These are phyloP conservation scores for Glyptemys insculpta DNA, from an alignment of 2,797 vertebrate species.

Conservation along the genomic window DNA sequence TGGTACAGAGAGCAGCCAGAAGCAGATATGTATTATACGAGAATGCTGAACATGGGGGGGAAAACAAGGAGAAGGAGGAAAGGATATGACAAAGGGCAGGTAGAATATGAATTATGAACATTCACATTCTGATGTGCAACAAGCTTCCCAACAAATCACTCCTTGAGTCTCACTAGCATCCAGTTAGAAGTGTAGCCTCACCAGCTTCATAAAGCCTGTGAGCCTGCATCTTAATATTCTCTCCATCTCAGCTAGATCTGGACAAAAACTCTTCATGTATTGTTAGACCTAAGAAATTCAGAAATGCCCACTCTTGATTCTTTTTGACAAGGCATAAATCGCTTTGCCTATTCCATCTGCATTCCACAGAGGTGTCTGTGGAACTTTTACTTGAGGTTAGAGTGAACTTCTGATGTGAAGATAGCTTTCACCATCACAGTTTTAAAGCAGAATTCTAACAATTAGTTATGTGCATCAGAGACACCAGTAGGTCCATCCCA, in stretches of 20 bases:
- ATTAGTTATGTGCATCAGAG: background rate
- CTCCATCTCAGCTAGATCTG: background rate
- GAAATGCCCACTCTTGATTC: background rate
- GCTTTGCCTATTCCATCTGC: background rate
- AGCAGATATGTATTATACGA: background rate
- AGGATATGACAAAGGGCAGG: background rate
- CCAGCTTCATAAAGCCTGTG: background rate
- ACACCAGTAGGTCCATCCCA: fast-evolving
- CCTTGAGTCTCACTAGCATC: background rate
- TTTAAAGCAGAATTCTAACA: background rate
- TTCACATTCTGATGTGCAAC: background rate
- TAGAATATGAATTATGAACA: background rate
- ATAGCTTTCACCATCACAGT: background rate
- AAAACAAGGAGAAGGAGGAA: fast-evolving
- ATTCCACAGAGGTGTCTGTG: background rate
- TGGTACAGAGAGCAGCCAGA: background rate
- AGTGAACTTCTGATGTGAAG: background rate
- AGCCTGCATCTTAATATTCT: background rate
- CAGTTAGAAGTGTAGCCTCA: background rate
- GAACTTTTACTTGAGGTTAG: background rate
- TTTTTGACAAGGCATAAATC: background rate
- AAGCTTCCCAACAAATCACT: background rate
- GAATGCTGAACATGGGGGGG: background rate
- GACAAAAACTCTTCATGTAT: background rate
- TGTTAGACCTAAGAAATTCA: background rate